phyloP scores from a whole-genome alignment of 2,888 invertebrate genomes.

The Eupithecia tripunctaria region DNA sequence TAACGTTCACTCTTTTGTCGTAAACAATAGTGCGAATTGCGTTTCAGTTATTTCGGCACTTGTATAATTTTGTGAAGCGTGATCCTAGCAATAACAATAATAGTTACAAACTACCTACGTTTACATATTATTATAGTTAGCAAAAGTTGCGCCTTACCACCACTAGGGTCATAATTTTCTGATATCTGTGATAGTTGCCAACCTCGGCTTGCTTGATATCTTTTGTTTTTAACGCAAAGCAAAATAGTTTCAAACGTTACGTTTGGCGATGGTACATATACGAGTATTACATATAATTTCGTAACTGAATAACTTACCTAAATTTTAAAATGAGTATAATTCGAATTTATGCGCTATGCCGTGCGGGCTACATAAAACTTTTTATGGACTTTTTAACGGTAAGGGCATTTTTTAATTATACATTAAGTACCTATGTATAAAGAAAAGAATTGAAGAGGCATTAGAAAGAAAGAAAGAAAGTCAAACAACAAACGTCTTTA shows the following conservation, averaged over 20 bases:
- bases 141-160: too few relatives aligned
- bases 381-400: not conserved
- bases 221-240: too few relatives aligned
- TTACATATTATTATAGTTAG: too few relatives aligned
- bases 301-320: not conserved
- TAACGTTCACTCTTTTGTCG: constrained; percentile 25
- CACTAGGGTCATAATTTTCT: too few relatives aligned
- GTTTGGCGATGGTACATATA: too few relatives aligned
- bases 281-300: not conserved
- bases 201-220: too few relatives aligned
- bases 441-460: not conserved
- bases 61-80: constrained; percentile 28
- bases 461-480: too few relatives aligned
- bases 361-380: not conserved
- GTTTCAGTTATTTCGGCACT: constrained; percentile 38
- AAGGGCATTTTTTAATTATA: too few relatives aligned
- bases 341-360: not conserved
- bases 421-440: too few relatives aligned
- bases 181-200: too few relatives aligned
- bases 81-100: constrained; percentile 2
- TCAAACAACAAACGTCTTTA: not conserved
- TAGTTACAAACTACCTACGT: not conserved
- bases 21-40: constrained; percentile 42
- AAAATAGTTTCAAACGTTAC: too few relatives aligned
- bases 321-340: not conserved